Evolutionary conservation across 2,888 invertebrate genomes (phyloP).

Genomic region (Agrenia bidenticulata): DNA sequence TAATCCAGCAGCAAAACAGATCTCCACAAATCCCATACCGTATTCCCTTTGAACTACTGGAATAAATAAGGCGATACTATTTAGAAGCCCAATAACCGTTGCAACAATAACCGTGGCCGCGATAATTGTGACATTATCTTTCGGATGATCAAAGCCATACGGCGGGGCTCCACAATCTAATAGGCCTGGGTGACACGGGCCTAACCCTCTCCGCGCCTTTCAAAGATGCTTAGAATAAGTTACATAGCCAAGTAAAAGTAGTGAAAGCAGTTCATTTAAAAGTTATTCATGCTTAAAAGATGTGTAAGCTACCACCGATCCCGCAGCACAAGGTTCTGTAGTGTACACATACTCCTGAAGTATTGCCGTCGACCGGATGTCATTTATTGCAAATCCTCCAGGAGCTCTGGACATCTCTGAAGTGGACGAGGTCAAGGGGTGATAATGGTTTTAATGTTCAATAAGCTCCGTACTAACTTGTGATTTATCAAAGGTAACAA

Average conservation of each 20-base stretch:
- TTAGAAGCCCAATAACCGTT: constrained; percentile 30
- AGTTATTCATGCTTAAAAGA: too few species aligned
- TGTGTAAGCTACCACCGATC: background rate
- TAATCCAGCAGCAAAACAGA: constrained; percentile 20
- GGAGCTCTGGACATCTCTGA: constrained; percentile 15
- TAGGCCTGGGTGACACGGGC: background rate
- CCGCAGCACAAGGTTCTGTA: constrained; percentile 22
- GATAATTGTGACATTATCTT: constrained; percentile 25
- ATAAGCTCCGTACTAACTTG: too few species aligned
- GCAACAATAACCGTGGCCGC: constrained; percentile 29
- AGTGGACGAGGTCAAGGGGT: background rate
- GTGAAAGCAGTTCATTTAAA: too few species aligned
- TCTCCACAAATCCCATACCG: constrained; percentile 37
- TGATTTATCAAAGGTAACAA: too few species aligned
- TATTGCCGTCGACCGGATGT: constrained; percentile 21
- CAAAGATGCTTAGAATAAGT: too few species aligned
- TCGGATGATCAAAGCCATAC: constrained; percentile 29
- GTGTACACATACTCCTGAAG: constrained; percentile 10
- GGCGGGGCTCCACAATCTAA: constrained; percentile 22
- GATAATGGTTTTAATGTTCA: too few species aligned
- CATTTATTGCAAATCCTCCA: constrained; percentile 19
- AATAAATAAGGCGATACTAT: constrained; percentile 29
- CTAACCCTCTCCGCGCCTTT: constrained; percentile 8
- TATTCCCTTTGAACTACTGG: constrained; percentile 29
- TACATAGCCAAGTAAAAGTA: too few species aligned